Percentiles rank a stretch among this genome's conserved stretches.
Evolutionary conservation across 2,113 vertebrate species (phyloP).

Genomic region (Sterrhoptilus dennistouni): DNA sequence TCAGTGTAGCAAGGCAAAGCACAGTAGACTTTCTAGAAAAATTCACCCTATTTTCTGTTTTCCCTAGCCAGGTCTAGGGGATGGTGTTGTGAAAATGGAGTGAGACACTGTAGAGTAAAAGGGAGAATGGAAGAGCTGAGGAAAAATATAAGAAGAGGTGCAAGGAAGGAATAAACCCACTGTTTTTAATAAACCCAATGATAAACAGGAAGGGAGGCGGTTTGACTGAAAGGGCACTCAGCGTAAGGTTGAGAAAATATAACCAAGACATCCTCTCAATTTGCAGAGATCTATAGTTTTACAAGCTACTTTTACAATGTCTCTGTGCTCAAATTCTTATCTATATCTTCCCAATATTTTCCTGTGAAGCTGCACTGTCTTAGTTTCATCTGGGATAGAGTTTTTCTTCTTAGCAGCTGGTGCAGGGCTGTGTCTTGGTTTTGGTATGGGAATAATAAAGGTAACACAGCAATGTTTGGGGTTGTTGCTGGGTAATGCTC

Average conservation of each 20-base stretch:
- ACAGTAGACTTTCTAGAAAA: not conserved
- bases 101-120: not conserved
- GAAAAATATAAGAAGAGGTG: not conserved
- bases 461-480: not conserved
- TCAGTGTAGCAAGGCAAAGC: not conserved
- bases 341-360: not conserved
- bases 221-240: not conserved
- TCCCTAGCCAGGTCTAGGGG: not conserved
- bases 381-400: not conserved
- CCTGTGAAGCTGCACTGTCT: not conserved
- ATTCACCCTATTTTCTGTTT: not conserved
- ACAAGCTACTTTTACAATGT: not conserved
- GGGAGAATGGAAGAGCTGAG: not conserved
- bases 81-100: not conserved
- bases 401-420: not conserved
- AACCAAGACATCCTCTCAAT: not conserved
- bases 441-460: not conserved
- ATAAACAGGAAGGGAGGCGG: not conserved
- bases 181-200: not conserved
- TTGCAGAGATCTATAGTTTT: not conserved
- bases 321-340: not conserved
- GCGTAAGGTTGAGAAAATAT: not conserved
- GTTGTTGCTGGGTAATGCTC: not conserved
- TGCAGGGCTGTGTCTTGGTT: not conserved
- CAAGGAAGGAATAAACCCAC: not conserved